Conservation (phyloP, 2,888 invertebrate species). For the Eupithecia insigniata region DNA sequence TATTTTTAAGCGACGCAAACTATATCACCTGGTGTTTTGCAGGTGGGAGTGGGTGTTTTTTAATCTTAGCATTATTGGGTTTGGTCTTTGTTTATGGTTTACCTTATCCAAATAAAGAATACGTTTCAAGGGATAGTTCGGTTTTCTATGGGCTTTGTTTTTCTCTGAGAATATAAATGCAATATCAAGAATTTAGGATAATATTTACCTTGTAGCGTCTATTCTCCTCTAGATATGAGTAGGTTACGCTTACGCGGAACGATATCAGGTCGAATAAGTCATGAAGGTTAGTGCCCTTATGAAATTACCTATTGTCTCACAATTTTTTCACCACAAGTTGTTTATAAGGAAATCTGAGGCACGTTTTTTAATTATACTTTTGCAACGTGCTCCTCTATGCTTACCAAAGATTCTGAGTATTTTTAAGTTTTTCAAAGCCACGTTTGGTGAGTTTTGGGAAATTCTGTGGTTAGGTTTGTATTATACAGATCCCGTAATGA, state of each 20-base stretch:
- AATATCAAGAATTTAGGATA: background rate
- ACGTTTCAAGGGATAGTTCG: background rate
- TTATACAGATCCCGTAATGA: background rate
- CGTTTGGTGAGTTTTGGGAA: background rate
- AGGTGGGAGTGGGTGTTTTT: constrained; percentile 36
- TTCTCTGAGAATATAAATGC: background rate
- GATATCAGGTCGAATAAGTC: background rate
- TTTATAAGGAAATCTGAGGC: background rate
- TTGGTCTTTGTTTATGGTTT: constrained; percentile 8
- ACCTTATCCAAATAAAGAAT: background rate
- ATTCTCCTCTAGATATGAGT: background rate
- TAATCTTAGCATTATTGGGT: constrained; percentile 18
- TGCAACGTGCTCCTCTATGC: background rate
- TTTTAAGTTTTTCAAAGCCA: background rate
- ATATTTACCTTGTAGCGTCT: background rate
- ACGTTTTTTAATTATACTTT: background rate
- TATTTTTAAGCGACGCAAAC: constrained; percentile 40
- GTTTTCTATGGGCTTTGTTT: background rate
- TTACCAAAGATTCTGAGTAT: background rate
- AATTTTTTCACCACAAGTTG: constrained; percentile 14
- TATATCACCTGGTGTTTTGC: constrained; percentile 38
- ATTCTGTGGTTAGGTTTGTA: background rate
- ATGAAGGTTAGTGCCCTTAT: constrained; percentile 35
- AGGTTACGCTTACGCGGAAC: background rate
- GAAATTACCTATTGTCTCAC: constrained; percentile 27